phyloP scores from a whole-genome alignment of 2,888 invertebrate genomes.

The Ophion ellenae region DNA sequence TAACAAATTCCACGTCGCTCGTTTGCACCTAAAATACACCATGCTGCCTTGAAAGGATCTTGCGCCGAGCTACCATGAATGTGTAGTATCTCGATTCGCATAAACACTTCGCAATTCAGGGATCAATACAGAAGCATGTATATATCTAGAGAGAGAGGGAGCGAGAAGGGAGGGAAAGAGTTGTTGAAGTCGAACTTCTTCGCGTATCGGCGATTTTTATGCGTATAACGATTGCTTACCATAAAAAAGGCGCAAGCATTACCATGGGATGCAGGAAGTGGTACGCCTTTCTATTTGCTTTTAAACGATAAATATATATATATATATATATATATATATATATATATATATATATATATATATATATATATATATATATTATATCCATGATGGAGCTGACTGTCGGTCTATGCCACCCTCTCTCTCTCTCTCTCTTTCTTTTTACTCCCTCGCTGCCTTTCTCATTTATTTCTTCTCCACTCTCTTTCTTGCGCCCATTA shows the following conservation, averaged over 20 bases:
- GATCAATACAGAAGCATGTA: conserved; percentile 64
- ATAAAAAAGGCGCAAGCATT: conserved; percentile 40
- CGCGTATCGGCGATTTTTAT: conserved; percentile 10
- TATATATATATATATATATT: conserved; percentile 44
- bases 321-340: conserved; percentile 41
- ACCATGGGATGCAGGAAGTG: neutral
- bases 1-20: conserved; percentile 64
- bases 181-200: conserved; percentile 44
- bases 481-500: conserved; percentile 59
- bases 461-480: conserved; percentile 18
- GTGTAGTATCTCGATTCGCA: conserved; percentile 76
- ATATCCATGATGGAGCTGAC: conserved; percentile 44
- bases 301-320: conserved; percentile 16
- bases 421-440: neutral
- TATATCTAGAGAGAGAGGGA: neutral
- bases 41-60: conserved; percentile 55
- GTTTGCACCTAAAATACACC: conserved; percentile 73
- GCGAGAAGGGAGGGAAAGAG: conserved; percentile 18
- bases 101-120: conserved; percentile 76
- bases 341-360: conserved; percentile 42
- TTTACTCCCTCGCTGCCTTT: conserved; percentile 24
- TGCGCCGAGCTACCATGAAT: conserved; percentile 49
- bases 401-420: conserved; percentile 15
- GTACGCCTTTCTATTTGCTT: conserved; percentile 20
- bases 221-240: conserved; percentile 30